Evolutionary conservation across 2,113 vertebrate genomes (phyloP).

Genomic region (Leucopternis melanops): DNA sequence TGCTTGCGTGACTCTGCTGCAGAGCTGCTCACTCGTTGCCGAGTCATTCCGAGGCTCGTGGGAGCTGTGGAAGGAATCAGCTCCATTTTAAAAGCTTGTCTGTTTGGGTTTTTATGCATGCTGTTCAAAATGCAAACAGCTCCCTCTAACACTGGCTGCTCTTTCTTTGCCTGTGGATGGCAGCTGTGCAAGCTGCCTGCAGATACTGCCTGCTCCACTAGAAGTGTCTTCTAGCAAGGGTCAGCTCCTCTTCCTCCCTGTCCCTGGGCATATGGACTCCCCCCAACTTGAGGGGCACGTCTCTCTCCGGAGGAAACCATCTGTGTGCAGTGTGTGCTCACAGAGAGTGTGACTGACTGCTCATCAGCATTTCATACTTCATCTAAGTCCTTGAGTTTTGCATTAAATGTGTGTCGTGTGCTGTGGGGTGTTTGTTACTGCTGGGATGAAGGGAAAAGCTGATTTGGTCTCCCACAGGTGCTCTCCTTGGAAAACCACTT

Average conservation of each 20-base stretch:
- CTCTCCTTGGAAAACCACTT: background rate
- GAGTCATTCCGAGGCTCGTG: background rate
- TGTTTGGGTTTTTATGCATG: conserved; percentile 44
- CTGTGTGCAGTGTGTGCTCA: background rate
- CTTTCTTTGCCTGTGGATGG: conserved; percentile 10
- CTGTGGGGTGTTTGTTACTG: conserved; percentile 36
- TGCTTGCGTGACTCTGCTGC: conserved; percentile 2
- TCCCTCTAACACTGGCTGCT: background rate
- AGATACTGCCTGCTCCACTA: background rate
- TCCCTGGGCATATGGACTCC: background rate
- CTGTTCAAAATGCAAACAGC: background rate
- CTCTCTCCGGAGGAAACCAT: background rate
- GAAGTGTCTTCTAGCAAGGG: background rate
- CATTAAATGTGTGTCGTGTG: conserved; percentile 62
- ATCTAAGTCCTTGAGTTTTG: conserved; percentile 20
- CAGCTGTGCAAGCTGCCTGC: conserved; percentile 30
- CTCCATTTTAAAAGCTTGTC: background rate
- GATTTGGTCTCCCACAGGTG: background rate
- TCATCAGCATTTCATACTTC: conserved; percentile 43
- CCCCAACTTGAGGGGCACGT: background rate
- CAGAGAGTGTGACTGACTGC: background rate
- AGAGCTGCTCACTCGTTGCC: conserved; percentile 37
- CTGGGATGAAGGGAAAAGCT: conserved; percentile 35
- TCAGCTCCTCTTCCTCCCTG: background rate
- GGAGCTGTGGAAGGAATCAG: conserved; percentile 4